A percentile compares a stretch with the other conserved stretches of the same genome.
Evolutionary conservation across 2,797 vertebrate species (phyloP).

Genomic region (Arctocebus calabarensis): DNA sequence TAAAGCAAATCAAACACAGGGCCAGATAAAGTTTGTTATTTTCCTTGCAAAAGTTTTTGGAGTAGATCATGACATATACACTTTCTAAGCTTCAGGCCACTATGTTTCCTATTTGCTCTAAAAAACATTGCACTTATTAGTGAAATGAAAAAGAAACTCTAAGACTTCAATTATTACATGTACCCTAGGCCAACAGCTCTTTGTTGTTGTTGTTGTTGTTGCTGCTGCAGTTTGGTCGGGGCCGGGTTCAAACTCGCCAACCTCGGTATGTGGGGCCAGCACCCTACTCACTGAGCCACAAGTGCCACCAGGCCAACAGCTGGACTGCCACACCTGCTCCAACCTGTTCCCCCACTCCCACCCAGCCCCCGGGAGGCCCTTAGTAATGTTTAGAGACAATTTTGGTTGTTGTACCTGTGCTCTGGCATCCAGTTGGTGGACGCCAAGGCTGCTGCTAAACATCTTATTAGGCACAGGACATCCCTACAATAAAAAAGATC

Average conservation of each 20-base stretch:
- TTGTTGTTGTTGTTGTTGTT: no score
- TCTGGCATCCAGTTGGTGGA: background rate
- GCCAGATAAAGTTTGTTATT: background rate
- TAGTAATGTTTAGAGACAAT: background rate
- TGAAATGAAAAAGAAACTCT: slow-evolving; percentile 12
- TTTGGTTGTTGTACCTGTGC: background rate
- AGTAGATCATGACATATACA: background rate
- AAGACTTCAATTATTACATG: background rate
- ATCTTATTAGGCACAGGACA: background rate
- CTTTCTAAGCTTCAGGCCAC: background rate
- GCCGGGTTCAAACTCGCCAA: no score
- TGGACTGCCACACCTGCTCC: background rate
- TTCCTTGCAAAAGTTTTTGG: background rate
- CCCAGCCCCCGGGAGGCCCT: no score
- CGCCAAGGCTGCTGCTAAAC: background rate
- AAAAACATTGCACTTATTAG: background rate
- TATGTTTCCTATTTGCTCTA: background rate
- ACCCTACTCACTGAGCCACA: no score
- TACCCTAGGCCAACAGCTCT: background rate
- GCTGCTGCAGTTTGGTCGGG: no score
- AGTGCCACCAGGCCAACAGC: background rate
- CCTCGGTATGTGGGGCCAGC: no score
- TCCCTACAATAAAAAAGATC: background rate
- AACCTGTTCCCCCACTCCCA: no score
- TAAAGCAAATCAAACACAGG: background rate